Conservation (phyloP, 2,888 invertebrate species). For the Drosophila robusta region DNA sequence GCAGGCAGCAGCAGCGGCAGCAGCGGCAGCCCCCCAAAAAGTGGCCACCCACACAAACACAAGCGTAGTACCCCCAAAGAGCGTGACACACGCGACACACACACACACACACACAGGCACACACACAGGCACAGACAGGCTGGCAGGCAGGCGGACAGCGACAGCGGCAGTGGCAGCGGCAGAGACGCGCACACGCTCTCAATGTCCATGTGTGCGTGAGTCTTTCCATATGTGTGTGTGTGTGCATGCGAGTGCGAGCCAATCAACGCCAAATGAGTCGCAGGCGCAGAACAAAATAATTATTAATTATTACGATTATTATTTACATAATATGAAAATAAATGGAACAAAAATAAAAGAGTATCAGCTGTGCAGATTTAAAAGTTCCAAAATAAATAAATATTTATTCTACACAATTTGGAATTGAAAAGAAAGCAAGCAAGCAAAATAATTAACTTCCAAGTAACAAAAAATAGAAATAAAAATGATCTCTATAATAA, state of each 20-base stretch:
- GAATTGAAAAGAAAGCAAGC: no score
- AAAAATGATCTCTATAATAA: no score
- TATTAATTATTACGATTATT: conserved; percentile 25
- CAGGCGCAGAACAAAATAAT: conserved; percentile 56
- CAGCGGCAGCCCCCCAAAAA: conserved; percentile 26
- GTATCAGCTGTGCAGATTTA: not conserved
- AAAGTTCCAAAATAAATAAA: not conserved
- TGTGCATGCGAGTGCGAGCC: conserved; percentile 51
- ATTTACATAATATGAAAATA: conserved; percentile 15
- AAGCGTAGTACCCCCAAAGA: conserved; percentile 52
- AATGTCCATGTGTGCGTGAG: conserved; percentile 20
- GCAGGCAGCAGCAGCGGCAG: conserved; percentile 24
- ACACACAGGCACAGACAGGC: not conserved
- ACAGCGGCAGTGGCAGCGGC: conserved; percentile 24
- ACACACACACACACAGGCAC: conserved; percentile 31
- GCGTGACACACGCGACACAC: conserved; percentile 62
- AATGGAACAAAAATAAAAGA: not conserved
- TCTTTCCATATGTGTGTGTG: conserved; percentile 11
- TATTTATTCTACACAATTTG: no score
- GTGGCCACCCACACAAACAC: conserved; percentile 63
- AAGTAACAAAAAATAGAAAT: no score
- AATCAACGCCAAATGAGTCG: conserved; percentile 64
- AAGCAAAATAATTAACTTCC: no score
- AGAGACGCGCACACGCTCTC: conserved; percentile 34
- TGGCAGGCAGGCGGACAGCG: conserved; percentile 16